Evolutionary conservation across 2,113 vertebrate species (phyloP).

Genomic region (Triplophysa dalaica): DNA sequence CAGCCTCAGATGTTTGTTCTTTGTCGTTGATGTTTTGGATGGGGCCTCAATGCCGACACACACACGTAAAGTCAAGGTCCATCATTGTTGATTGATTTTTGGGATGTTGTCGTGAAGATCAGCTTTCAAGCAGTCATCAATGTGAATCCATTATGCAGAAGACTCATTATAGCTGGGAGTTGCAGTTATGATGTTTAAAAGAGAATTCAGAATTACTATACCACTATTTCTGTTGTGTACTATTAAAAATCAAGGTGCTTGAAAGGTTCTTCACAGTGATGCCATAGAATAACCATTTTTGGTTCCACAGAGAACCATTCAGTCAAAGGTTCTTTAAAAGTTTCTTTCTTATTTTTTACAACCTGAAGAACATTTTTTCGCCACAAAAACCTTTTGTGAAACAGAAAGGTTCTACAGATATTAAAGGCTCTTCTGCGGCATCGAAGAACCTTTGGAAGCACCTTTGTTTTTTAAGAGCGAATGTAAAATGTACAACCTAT

Average conservation of each 20-base stretch:
- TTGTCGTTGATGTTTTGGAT: slow-evolving; percentile 51
- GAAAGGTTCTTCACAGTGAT: no score
- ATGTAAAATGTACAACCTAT: neutral
- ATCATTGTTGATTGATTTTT: slow-evolving; percentile 33
- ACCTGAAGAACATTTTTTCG: no score
- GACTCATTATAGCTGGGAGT: neutral
- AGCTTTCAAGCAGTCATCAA: slow-evolving; percentile 30
- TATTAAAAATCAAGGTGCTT: no score
- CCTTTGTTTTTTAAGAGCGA: no score
- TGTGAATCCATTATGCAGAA: slow-evolving; percentile 11
- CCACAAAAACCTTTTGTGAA: no score
- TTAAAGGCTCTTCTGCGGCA: no score
- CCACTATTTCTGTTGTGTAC: neutral
- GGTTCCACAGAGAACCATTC: no score
- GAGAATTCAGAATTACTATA: neutral
- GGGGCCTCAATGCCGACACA: slow-evolving; percentile 39
- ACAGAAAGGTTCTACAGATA: no score
- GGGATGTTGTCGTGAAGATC: slow-evolving; percentile 32
- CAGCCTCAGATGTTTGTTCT: slow-evolving; percentile 66
- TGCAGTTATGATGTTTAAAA: neutral
- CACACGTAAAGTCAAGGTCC: slow-evolving; percentile 24
- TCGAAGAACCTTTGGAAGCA: no score
- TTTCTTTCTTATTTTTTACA: no score
- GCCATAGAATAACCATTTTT: no score
- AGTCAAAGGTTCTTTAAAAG: no score